phyloP scores from a whole-genome alignment of 2,888 invertebrate species.

The Philereme vetulata region DNA sequence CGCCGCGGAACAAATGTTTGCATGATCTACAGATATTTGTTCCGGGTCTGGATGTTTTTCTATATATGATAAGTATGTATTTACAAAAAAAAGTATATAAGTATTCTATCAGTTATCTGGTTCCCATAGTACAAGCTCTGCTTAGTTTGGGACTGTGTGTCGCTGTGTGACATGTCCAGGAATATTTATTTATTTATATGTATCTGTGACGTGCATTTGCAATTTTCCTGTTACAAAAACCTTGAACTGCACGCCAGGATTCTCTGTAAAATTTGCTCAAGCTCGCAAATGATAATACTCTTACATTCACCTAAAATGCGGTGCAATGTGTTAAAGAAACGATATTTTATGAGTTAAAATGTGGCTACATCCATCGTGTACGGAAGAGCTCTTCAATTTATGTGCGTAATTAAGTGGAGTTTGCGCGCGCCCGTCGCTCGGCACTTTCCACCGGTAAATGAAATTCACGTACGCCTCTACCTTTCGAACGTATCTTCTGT shows the following conservation, averaged over 20 bases:
- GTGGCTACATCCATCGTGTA: conserved; percentile 73
- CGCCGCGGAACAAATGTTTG: too few relatives aligned
- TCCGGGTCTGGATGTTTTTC: too few relatives aligned
- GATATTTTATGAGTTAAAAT: conserved; percentile 73
- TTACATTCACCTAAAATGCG: conserved; percentile 18
- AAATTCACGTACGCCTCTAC: conserved; percentile 80
- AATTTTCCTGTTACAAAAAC: too few relatives aligned
- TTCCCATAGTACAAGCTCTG: too few relatives aligned
- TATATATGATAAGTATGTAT: too few relatives aligned
- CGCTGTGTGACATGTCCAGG: too few relatives aligned
- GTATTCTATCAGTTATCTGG: too few relatives aligned
- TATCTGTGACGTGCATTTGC: too few relatives aligned
- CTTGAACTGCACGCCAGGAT: neutral
- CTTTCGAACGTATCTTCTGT: conserved; percentile 70
- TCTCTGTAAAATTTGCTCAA: conserved; percentile 4
- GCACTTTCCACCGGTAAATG: conserved; percentile 81
- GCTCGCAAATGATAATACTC: conserved; percentile 21
- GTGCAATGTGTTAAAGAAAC: conserved; percentile 46
- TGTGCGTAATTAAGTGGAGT: conserved; percentile 83
- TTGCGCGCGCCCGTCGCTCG: conserved; percentile 75
- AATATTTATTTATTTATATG: too few relatives aligned
- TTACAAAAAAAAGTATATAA: too few relatives aligned
- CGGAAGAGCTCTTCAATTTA: conserved; percentile 80
- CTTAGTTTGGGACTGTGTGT: too few relatives aligned
- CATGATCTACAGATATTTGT: too few relatives aligned